Conservation (phyloP, 2,888 invertebrate genomes). For the Scaeva pyrastri region DNA sequence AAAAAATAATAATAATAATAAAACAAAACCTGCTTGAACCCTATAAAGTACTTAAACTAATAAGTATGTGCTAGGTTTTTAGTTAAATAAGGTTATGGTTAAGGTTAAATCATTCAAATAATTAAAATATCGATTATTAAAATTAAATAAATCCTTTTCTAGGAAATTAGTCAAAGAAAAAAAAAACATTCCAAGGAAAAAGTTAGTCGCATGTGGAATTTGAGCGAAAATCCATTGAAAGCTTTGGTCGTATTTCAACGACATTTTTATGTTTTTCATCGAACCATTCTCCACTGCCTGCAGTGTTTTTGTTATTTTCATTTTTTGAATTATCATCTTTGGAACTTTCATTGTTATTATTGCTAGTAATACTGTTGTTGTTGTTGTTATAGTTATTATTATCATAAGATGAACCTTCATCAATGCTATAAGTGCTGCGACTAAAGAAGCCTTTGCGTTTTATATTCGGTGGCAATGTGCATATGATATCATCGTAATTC, state of each 20-base stretch:
- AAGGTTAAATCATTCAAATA: slow-evolving; percentile 2
- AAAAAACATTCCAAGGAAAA: not conserved
- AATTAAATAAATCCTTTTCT: not conserved
- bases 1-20: not conserved
- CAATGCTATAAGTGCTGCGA: slow-evolving; percentile 80
- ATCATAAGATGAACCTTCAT: slow-evolving; percentile 78
- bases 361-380: slow-evolving; percentile 64
- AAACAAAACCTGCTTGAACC: not conserved
- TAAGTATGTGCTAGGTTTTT: slow-evolving; percentile 1
- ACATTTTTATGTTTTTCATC: slow-evolving; percentile 44
- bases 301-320: slow-evolving; percentile 50
- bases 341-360: slow-evolving; percentile 52
- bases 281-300: slow-evolving; percentile 64
- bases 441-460: slow-evolving; percentile 80
- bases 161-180: slow-evolving; percentile 44
- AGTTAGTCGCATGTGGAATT: slow-evolving; percentile 80
- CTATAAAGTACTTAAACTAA: not conserved
- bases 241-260: slow-evolving; percentile 71
- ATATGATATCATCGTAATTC: slow-evolving; percentile 71
- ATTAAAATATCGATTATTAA: not conserved
- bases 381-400: slow-evolving; percentile 73
- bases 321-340: slow-evolving; percentile 54
- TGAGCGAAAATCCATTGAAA: slow-evolving; percentile 79
- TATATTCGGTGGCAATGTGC: slow-evolving; percentile 78
- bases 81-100: not conserved